phyloP scores from a whole-genome alignment of 2,113 vertebrate species.

The Eretmochelys imbricata region DNA sequence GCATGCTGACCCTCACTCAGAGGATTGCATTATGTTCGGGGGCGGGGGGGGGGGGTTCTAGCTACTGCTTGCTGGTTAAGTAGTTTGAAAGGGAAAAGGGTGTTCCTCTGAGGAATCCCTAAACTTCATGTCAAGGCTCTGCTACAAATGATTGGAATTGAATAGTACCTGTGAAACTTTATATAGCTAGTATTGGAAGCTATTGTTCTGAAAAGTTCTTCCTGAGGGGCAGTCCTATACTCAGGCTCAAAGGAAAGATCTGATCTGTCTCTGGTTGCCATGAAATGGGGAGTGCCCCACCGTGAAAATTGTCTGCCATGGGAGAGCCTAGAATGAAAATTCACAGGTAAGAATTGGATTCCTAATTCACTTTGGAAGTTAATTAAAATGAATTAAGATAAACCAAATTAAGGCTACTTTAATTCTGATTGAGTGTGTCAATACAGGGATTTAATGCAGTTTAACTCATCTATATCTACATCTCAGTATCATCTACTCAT shows the following conservation, averaged over 20 bases:
- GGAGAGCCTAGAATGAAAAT: too few species aligned
- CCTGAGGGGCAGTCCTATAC: too few species aligned
- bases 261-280: too few species aligned
- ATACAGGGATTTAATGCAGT: neutral
- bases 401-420: neutral
- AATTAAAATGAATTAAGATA: neutral
- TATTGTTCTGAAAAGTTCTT: too few species aligned
- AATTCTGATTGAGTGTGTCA: neutral
- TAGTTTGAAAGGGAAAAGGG: neutral
- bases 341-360: too few species aligned
- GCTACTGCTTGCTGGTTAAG: neutral
- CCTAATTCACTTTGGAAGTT: neutral
- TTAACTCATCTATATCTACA: neutral
- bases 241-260: too few species aligned
- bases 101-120: neutral
- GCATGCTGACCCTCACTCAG: neutral
- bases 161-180: neutral
- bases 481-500: too few species aligned
- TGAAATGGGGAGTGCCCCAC: too few species aligned
- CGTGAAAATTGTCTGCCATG: too few species aligned
- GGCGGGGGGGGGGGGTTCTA: neutral
- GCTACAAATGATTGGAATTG: neutral
- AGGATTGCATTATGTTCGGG: neutral
- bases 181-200: neutral
- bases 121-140: neutral